These are phyloP conservation scores for Colletes collaris DNA, from an alignment of 2,888 invertebrate species.

Conservation along the genomic window DNA sequence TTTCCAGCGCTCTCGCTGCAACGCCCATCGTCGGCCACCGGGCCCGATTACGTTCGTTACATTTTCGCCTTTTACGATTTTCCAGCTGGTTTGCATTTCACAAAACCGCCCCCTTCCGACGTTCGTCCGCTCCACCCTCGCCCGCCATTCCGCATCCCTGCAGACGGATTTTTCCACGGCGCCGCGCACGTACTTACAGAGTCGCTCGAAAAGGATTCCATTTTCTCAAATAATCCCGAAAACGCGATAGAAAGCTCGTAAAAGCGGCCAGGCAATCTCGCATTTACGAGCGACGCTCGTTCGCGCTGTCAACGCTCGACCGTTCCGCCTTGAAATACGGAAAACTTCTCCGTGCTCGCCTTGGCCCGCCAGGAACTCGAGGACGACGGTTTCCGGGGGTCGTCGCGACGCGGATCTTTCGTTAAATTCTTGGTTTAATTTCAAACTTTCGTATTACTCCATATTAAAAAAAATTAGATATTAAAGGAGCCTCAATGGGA, in stretches of 20 bases:
- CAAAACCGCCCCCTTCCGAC: conserved; percentile 38
- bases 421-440: too few relatives aligned
- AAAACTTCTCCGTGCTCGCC: conserved; percentile 4
- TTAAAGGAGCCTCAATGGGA: too few relatives aligned
- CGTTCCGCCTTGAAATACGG: conserved; percentile 51
- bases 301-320: conserved; percentile 52
- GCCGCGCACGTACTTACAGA: neutral
- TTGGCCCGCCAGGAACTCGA: too few relatives aligned
- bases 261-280: conserved; percentile 75
- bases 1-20: conserved; percentile 33
- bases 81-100: conserved; percentile 76
- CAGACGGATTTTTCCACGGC: conserved; percentile 13
- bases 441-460: too few relatives aligned
- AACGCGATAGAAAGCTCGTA: conserved; percentile 78
- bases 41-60: conserved; percentile 70
- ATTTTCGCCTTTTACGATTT: conserved; percentile 75
- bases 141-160: neutral
- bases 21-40: conserved; percentile 53
- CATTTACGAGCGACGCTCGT: conserved; percentile 74
- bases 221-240: conserved; percentile 80
- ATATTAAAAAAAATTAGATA: too few relatives aligned
- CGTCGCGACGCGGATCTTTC: too few relatives aligned
- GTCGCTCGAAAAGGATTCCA: conserved; percentile 73
- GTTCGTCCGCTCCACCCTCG: neutral
- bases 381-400: too few relatives aligned